Evolutionary conservation across 2,888 invertebrate species (phyloP), one percentile per base, ranked within the genome.

Genomic region (Pterostichus madidus): DNA sequence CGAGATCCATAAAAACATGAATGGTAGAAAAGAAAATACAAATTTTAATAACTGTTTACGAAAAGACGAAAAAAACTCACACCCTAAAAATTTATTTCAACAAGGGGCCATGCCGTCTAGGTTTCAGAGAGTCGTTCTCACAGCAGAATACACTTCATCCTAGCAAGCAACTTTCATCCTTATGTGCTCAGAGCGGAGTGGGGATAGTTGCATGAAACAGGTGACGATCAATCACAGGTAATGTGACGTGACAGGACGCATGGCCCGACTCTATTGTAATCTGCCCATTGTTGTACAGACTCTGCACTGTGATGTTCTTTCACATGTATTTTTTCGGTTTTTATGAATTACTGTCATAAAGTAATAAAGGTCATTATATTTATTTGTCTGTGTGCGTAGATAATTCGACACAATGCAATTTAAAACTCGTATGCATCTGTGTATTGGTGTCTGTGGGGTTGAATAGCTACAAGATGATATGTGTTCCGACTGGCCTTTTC

Each of bases 191-290:
- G 35, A 15, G 7, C 56, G 31, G 10, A 31, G 32, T 59, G 56
- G 13, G 31, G 5, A 24, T 44, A 6, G 10, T 49, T n/a, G 44
- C 46, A 39, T 75, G 10, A 4, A 46, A 44, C 35, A 13, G 31
- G 10, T 84, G 84, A 86, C 87, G 87, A 90, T 90, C 89, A 88
- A 90, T 90, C 90, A 90, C 89, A 89, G 88, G 87, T 90, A 90
- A 90, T 90, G 89, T 89, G 90, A 90, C 89, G 85, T 89, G 90
- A 89, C 89, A 89, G 89, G 88, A 89, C 89, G 89, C 89, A 89
- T 88, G 88, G 88, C 89, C 89, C 88, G 89, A 89, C 89, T 89
- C 89, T 89, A 90, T 90, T 90, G 90, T 90, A 89, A 90, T 90
- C 89, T 89, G 88, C 89, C 89, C 86, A 89, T 90, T 90, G 90